Evolutionary conservation across 2,797 vertebrate species (phyloP), one percentile per base, ranked within the genome.

Genomic region (Melanotaenia parkinsoni): DNA sequence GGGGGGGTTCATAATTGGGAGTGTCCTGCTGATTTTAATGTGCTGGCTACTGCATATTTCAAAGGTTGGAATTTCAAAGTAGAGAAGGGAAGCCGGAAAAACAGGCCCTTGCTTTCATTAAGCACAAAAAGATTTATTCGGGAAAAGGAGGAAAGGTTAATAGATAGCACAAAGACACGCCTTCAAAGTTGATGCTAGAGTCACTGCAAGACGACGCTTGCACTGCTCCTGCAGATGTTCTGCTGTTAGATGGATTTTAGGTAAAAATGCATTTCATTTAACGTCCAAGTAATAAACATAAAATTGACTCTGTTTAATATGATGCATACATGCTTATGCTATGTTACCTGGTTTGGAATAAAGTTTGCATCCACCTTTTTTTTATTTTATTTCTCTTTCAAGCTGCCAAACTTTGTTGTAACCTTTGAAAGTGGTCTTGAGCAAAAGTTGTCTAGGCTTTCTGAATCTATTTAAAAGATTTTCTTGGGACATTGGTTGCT

Each of bases 1-100:
- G 85, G 70, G 33, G 33, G 37, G 10, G 24, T 61, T 81, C 68
- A 60, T 86, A 86, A 89, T 86, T 88, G 82, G 82, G 80, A 70
- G 63, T 3, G 51, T 60, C 78, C 76, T 1, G 76, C 80, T 79
- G 85, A 26, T 80, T 81, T 69, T 63, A 82, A 84, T 74, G 58
- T 66, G 24, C 38, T 38, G 47, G 70, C 67, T 50, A 59, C 58
- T 57, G 30, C 78, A 72, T 63, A 60, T 76, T 77, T 87, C 75
- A 83, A 77, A 77, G 73, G 56, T 75, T 1, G 50, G 57, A 3
- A n/a, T 81, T 72, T 67, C 47, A 67, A 38, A 77, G 68, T 58
- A 12, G 28, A 53, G 40, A 12, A 62, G 38, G 2, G 14, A 50
- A 50, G 3, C 43, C 59, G 35, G 43, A 8, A 65, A 59, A 58